Evolutionary conservation across 2,888 invertebrate genomes (phyloP).

Genomic region (Eupithecia insigniata): DNA sequence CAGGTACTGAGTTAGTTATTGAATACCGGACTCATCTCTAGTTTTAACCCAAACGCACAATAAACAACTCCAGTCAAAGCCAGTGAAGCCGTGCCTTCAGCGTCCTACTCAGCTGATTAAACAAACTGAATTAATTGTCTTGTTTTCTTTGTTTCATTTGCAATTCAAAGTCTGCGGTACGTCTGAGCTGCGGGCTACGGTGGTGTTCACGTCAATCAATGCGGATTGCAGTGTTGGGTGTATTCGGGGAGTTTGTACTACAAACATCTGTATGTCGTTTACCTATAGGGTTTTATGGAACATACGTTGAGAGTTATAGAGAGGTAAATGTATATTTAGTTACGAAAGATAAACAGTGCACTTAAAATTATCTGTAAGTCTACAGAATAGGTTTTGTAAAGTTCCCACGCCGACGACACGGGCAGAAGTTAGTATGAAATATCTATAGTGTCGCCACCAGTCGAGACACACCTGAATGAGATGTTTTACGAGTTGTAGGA

Average conservation of each 20-base stretch:
- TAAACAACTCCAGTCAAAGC: neutral
- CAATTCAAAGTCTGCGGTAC: slow-evolving; percentile 64
- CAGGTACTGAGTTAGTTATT: too few species aligned
- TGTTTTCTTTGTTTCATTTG: slow-evolving; percentile 79
- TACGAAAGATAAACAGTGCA: neutral
- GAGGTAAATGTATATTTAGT: neutral
- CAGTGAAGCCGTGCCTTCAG: neutral
- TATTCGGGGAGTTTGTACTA: neutral
- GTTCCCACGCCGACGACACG: neutral
- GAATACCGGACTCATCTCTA: too few species aligned
- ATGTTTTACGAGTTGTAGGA: neutral
- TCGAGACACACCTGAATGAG: neutral
- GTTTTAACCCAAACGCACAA: too few species aligned
- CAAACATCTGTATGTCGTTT: neutral
- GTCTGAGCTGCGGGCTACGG: slow-evolving; percentile 10
- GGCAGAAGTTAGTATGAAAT: too few species aligned
- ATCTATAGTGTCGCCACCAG: too few species aligned
- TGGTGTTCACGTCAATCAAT: slow-evolving; percentile 32
- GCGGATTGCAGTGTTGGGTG: slow-evolving; percentile 16
- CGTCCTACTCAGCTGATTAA: slow-evolving; percentile 70
- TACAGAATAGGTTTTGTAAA: neutral
- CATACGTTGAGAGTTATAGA: neutral
- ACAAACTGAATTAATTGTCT: slow-evolving; percentile 76
- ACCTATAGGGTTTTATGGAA: neutral
- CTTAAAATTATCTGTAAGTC: neutral